Base-by-base conservation (phyloP, 2,797 vertebrate genomes). In the Linurgus olivaceus region DNA sequence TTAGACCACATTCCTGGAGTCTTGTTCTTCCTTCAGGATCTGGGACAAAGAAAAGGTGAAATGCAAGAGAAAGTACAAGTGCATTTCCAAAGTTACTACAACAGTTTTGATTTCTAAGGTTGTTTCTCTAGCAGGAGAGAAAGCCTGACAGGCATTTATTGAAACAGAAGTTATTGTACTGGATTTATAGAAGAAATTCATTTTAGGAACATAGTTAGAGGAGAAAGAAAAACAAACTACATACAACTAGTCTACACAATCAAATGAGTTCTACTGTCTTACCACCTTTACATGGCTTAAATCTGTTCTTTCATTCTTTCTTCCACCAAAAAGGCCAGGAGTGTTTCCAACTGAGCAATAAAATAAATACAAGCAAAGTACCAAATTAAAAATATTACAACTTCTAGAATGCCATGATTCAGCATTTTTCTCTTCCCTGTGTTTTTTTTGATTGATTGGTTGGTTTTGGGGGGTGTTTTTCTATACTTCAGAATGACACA, bases 111-210 rank as follows among this genome's bases (percentile, higher is more conserved):
- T 94, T 81, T 51, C 54, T 93, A 50, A 84, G 65, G 93, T 90
- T 86, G 90, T 90, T 95, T 94, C 95, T 97, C 87, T 57, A 95
- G 82, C 86, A 96, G 83, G 77, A 97, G 65, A 96, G 79, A 97
- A 95, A 92, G 86, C 44, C 94, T 96, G 96, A 97, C 92, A 97
- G 95, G 85, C 80, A 93, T 95, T 97, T 96, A 95, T 88, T 97
- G 91, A 93, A 96, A 96, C 89, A 97, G 93, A 97, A 98, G 97
- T 96, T 98, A 97, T 90, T 92, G 88, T 78, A 81, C 67, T 89
- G 75, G 93, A 96, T 97, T 97, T 97, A 96, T 45, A 78, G 77
- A 91, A 96, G 40, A 50, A 95, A 95, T 89, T 96, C 44, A 94
- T 97, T 96, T 97, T 86, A 97, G 93, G 80, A 96, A 96, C 83